phyloP scores from a whole-genome alignment of 2,113 vertebrate genomes.

The Carollia perspicillata region DNA sequence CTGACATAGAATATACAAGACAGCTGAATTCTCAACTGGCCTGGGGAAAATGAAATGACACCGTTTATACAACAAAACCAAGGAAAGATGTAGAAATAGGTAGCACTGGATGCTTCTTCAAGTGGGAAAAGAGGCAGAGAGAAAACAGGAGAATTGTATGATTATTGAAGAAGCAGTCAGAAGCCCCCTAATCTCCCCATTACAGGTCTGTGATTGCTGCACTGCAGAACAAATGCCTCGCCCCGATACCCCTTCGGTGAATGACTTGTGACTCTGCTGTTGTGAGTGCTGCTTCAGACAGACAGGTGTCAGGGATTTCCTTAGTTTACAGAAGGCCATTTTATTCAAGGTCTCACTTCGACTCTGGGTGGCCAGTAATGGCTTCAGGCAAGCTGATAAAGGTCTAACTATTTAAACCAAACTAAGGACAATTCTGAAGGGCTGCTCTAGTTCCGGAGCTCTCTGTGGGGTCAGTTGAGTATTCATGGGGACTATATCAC shows the following conservation, averaged over 20 bases:
- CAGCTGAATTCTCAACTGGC: not conserved
- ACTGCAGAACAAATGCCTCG: not conserved
- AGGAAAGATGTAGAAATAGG: not conserved
- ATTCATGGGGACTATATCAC: not conserved
- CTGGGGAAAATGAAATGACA: not conserved
- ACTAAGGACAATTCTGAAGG: not conserved
- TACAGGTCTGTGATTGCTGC: not conserved
- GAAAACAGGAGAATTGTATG: not conserved
- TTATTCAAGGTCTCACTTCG: not conserved
- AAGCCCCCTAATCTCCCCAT: accelerated
- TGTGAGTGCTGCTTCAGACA: not conserved
- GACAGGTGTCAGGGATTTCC: not conserved
- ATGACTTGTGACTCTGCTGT: not conserved
- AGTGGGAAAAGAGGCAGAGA: not conserved
- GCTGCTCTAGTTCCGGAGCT: not conserved
- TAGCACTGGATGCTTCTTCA: not conserved
- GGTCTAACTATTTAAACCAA: not conserved
- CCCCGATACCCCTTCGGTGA: not conserved
- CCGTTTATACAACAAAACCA: not conserved
- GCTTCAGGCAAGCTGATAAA: not conserved
- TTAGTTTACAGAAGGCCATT: not conserved
- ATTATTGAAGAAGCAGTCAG: not conserved
- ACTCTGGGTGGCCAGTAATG: not conserved
- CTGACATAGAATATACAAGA: not conserved
- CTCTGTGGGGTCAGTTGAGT: not conserved